A percentile compares a stretch with the other conserved stretches of the same genome.
Evolutionary conservation across 2,797 vertebrate genomes (phyloP).

Genomic region (Valencia hispanica): DNA sequence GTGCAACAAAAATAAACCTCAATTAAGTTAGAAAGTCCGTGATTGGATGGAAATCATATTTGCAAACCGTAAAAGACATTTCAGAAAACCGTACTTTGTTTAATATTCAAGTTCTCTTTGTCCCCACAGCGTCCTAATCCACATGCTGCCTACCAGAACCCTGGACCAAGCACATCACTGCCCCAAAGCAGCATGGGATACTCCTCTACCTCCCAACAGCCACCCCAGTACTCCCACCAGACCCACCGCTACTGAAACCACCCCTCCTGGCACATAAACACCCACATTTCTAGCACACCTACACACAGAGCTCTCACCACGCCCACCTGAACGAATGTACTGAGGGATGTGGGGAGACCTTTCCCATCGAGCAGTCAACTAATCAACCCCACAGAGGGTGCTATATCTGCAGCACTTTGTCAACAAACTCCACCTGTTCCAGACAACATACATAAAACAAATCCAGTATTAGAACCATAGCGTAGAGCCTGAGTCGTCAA

Average conservation of each 20-base stretch:
- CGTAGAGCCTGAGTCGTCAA: slow-evolving; percentile 41
- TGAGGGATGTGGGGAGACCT: slow-evolving; percentile 63
- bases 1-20: neutral
- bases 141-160: slow-evolving; percentile 99
- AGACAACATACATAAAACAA: slow-evolving; percentile 33
- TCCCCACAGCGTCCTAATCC: slow-evolving; percentile 93
- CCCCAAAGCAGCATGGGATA: slow-evolving; percentile 99
- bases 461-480: slow-evolving; percentile 59
- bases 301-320: slow-evolving; percentile 52
- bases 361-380: slow-evolving; percentile 7
- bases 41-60: neutral
- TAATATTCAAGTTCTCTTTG: slow-evolving; percentile 3
- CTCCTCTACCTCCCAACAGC: slow-evolving; percentile 99
- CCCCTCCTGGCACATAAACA: slow-evolving; percentile 48
- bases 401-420: slow-evolving; percentile 61
- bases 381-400: slow-evolving; percentile 49
- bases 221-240: slow-evolving; percentile 99
- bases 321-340: slow-evolving; percentile 80
- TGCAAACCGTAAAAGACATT: neutral
- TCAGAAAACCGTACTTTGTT: neutral
- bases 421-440: slow-evolving; percentile 38
- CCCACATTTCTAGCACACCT: slow-evolving; percentile 16
- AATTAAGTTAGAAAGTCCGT: neutral
- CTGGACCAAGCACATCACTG: slow-evolving; percentile 99
- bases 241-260: slow-evolving; percentile 96